A percentile compares a stretch with the other conserved stretches of the same genome.
Conservation (phyloP, 2,888 invertebrate species). For the Nomada fucata region DNA sequence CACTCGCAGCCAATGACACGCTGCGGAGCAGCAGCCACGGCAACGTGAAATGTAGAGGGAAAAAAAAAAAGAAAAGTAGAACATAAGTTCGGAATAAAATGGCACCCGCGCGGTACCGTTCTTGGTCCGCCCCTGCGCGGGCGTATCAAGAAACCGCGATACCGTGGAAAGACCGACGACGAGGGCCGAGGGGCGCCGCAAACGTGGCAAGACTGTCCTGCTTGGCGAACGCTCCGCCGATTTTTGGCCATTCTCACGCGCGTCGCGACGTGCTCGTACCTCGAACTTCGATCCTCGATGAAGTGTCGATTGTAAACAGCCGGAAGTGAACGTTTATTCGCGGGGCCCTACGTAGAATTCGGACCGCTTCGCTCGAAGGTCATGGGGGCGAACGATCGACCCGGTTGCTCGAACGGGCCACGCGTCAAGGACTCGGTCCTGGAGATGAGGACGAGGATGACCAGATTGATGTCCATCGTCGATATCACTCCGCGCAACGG, state of each 20-base stretch:
- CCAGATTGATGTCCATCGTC: constrained; percentile 81
- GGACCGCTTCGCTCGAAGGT: background rate
- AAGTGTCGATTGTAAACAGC: background rate
- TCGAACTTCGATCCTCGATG: background rate
- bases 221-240: background rate
- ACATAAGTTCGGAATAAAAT: background rate
- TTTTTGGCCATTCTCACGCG: background rate
- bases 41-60: no score
- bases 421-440: constrained; percentile 79
- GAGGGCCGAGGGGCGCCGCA: constrained; percentile 13
- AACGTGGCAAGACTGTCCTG: constrained; percentile 35
- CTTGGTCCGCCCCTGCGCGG: constrained; percentile 21
- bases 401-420: constrained; percentile 32
- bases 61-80: no score
- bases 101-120: background rate
- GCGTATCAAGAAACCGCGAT: constrained; percentile 43
- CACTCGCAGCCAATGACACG: no score
- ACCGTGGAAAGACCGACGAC: constrained; percentile 5
- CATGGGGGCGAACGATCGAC: constrained; percentile 16
- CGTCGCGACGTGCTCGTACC: background rate
- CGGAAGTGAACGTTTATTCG: background rate
- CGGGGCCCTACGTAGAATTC: background rate
- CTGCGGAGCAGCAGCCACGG: no score
- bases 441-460: constrained; percentile 79
- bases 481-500: constrained; percentile 78